Base-by-base conservation (phyloP, 2,113 vertebrate species). In the Chrysemys picta region DNA sequence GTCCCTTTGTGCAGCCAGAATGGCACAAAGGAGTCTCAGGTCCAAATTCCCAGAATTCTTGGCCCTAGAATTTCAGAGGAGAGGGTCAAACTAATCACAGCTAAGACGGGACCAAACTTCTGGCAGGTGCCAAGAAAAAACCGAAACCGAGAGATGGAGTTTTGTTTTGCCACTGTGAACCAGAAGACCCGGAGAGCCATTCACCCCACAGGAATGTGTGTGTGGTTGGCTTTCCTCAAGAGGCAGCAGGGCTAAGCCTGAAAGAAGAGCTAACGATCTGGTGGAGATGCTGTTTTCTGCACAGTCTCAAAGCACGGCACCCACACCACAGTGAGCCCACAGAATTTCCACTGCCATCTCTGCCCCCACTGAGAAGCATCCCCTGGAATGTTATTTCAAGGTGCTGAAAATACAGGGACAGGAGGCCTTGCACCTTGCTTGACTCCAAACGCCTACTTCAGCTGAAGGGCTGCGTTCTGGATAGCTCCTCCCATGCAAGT, bases 361-460 rank as follows among this genome's bases (percentile, higher is more conserved):
- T 1, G 11, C 45, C 8, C 49, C 49, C 12, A 5, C 29, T 2
- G 47, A 47, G 49, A 35, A 53, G 17, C 13, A 50, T 25, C 2
- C 0, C 11, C 19, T 9, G 38, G 11, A 3, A 24, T 62, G 3
- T 75, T 9, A 3, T 65, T 87, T 35, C 80, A 79, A 83, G 78
- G 80, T 49, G 72, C 42, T 50, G 45, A 84, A 85, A 42, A n/a
- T 0, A 0, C 13, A 10, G 11, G 42, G 49, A 69, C 59, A 14
- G 0, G 0, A 81, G 65, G 24, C 5, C 91, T 38, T 17, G 78
- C 59, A 84, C 38, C 25, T 35, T n/a, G 11, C 2, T 4, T 38
- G 54, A 8, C 82, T 42, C 4, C 56, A 35, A 16, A 72, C 82
- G 3, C 78, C 12, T 69, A 25, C 0, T 93, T 92, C 0, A 0